Evolutionary conservation across 2,888 invertebrate species (phyloP).

Genomic region (Siphonodentalium dalli): DNA sequence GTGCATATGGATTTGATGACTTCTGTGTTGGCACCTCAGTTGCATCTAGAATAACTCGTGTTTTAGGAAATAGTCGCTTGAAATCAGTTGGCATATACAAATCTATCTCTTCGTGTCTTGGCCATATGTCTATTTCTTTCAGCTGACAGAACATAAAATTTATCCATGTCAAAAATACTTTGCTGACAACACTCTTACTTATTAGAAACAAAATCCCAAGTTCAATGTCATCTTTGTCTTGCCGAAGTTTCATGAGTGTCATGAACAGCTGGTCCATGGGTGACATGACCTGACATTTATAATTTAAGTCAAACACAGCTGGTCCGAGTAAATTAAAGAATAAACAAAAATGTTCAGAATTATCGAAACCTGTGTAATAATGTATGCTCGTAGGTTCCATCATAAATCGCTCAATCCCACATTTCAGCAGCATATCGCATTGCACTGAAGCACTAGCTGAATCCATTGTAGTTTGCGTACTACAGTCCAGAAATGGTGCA

Average conservation of each 20-base stretch:
- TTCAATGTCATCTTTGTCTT: conserved; percentile 29
- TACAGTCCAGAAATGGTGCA: too few species aligned
- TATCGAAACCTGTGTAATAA: too few species aligned
- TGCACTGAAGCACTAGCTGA: too few species aligned
- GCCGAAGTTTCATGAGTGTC: conserved; percentile 29
- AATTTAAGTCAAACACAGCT: conserved; percentile 7
- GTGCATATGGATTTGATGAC: conserved; percentile 25
- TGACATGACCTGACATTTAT: conserved; percentile 1
- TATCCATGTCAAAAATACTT: conserved; percentile 28
- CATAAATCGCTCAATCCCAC: too few species aligned
- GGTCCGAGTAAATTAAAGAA: conserved; percentile 15
- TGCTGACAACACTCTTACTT: conserved; percentile 14
- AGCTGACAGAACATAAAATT: conserved; percentile 30
- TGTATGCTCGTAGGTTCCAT: too few species aligned
- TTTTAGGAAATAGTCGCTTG: conserved; percentile 26
- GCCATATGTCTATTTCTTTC: conserved; percentile 33
- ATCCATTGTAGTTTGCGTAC: too few species aligned
- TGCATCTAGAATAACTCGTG: conserved; percentile 34
- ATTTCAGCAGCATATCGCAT: too few species aligned
- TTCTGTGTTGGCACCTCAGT: conserved; percentile 35
- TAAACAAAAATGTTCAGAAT: too few species aligned
- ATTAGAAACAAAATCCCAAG: conserved; percentile 23
- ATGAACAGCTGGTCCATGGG: conserved; percentile 28
- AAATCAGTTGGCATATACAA: conserved; percentile 29
- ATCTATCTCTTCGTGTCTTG: conserved; percentile 12